Evolutionary conservation across 2,113 vertebrate species (phyloP).

Genomic region (Garra rufa): DNA sequence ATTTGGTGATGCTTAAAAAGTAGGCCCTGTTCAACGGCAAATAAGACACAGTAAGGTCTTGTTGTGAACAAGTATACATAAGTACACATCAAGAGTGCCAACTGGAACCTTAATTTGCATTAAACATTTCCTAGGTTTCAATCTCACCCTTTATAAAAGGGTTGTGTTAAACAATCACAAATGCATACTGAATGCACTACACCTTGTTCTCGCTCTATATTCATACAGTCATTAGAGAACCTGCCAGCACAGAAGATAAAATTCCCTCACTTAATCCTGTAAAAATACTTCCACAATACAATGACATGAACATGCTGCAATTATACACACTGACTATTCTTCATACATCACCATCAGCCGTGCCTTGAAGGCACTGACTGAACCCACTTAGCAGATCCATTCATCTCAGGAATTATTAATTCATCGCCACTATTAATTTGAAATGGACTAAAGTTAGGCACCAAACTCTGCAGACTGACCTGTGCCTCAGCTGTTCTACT

Average conservation of each 20-base stretch:
- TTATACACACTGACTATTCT: not conserved
- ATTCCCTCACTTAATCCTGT: not conserved
- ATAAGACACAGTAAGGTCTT: not conserved
- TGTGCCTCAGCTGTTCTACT: not conserved
- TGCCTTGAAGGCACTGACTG: not conserved
- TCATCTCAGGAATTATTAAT: constrained; percentile 25
- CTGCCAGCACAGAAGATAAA: not conserved
- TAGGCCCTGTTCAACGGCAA: not conserved
- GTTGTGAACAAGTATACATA: too few species aligned
- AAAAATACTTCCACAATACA: not conserved
- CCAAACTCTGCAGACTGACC: not conserved
- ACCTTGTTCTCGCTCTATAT: not conserved
- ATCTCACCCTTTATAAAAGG: not conserved
- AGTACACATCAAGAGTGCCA: not conserved
- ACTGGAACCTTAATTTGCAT: not conserved
- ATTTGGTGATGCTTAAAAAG: too few species aligned
- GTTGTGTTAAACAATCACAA: not conserved
- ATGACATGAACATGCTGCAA: constrained; percentile 20
- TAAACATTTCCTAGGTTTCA: not conserved
- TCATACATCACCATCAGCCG: constrained; percentile 11
- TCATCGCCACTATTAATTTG: constrained; percentile 20
- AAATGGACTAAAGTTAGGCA: not conserved
- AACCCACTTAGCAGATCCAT: constrained; percentile 1
- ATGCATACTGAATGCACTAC: not conserved
- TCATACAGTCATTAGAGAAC: not conserved